Evolutionary conservation across 2,797 vertebrate species (phyloP), one percentile per base, ranked within the genome.

Genomic region (Scolopax bukidnonensis): DNA sequence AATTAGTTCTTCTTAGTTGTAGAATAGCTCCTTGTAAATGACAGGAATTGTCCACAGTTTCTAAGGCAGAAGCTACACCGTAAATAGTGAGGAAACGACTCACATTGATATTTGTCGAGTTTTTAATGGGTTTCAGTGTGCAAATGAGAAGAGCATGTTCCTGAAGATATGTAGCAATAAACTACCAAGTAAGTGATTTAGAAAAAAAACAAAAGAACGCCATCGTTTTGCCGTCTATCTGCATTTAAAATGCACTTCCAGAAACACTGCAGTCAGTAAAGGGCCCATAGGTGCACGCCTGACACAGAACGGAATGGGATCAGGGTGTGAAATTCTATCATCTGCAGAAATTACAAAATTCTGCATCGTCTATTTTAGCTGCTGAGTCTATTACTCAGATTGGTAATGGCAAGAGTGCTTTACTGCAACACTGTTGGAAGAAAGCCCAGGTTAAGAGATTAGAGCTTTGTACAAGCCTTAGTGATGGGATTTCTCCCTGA

Each of bases 251-350:
- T 28, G 15, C 4, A 4, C 27, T 56, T 87, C 51, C 28, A 87
- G 87, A 90, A 75, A 48, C 0, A 1, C 24, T 75, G 45, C 16
- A 40, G 38, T 76, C 76, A 88, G 65, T 14, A 65, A 80, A 81
- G n/a, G 16, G 8, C 38, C 33, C 1, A 0, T 28, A 45, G 61
- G 18, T 76, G 4, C 14, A 21, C 0, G 0, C 5, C 36, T 65
- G 47, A 24, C 15, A 12, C 10, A 4, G 32, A 71, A 50, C 11
- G 75, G 68, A 85, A 40, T 10, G 64, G 17, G n/a, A 91, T 69
- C 41, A 65, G 75, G 11, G 5, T 73, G 14, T 75, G 54, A 59
- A 89, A 64, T 12, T 74, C 53, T 64, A 15, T 24, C 60, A 15
- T 24, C 60, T 67, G 11, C 16, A 83, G 36, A 71, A 91, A 54